A percentile compares a stretch with the other conserved stretches of the same genome.
Evolutionary conservation across 1,140 invertebrate genomes (phyloP).

Genomic region (Pararge aegeria): DNA sequence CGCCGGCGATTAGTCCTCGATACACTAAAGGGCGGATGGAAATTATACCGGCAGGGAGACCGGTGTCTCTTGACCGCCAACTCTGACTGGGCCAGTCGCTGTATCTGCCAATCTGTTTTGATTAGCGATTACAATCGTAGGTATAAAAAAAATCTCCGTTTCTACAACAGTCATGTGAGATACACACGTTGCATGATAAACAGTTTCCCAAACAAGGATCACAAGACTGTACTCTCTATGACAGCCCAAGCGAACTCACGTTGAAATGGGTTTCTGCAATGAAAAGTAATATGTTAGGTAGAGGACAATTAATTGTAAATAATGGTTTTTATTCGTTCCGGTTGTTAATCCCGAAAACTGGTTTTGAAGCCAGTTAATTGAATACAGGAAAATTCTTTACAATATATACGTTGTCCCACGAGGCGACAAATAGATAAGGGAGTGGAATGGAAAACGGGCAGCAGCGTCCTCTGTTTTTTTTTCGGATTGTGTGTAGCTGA

Average conservation of each 20-base stretch:
- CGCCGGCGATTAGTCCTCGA: background rate
- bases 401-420: too few species aligned
- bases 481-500: too few species aligned
- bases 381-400: too few species aligned
- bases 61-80: slow-evolving; percentile 35
- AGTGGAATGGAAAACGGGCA: too few species aligned
- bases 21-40: slow-evolving; percentile 1
- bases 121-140: slow-evolving; percentile 35
- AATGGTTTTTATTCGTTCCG: too few species aligned
- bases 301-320: background rate
- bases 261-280: background rate
- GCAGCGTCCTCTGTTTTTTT: too few species aligned
- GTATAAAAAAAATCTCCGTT: slow-evolving; percentile 27
- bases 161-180: slow-evolving; percentile 43
- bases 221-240: slow-evolving; percentile 1
- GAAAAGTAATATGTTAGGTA: background rate
- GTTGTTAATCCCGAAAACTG: too few species aligned
- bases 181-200: slow-evolving; percentile 18
- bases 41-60: slow-evolving; percentile 20
- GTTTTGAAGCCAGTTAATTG: too few species aligned
- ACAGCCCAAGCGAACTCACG: background rate
- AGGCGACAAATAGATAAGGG: too few species aligned
- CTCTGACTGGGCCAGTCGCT: slow-evolving; percentile 35
- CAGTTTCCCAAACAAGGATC: slow-evolving; percentile 11
- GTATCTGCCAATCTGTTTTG: slow-evolving; percentile 36